Evolutionary conservation across 2,888 invertebrate species (phyloP).

Genomic region (Camponotus fellah): DNA sequence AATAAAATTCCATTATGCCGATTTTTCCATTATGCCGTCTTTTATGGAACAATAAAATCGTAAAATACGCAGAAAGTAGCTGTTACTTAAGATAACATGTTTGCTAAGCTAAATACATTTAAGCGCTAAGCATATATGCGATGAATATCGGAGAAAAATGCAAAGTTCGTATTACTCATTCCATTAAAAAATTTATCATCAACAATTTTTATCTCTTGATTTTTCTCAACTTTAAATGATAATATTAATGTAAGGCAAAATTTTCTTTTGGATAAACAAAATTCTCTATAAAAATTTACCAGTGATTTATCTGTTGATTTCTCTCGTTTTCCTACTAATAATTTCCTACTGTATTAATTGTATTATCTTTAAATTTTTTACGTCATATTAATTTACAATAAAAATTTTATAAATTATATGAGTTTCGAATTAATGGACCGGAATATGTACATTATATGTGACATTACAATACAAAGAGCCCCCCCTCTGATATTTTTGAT

Average conservation of each 20-base stretch:
- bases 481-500: background rate
- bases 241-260: background rate
- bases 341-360: background rate
- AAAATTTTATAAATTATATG: background rate
- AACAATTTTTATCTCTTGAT: background rate
- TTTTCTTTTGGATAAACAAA: background rate
- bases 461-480: background rate
- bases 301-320: background rate
- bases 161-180: background rate
- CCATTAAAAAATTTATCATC: background rate
- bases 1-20: no score
- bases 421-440: background rate
- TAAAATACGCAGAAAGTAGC: conserved; percentile 15
- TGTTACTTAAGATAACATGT: conserved; percentile 32
- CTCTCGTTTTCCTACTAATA: background rate
- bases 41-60: no score
- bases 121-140: background rate
- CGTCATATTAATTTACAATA: background rate
- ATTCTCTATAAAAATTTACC: background rate
- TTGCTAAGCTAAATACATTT: conserved; percentile 8
- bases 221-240: background rate
- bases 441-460: background rate
- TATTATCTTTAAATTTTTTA: background rate
- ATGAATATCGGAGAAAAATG: background rate
- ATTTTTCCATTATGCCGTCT: no score